These are phyloP conservation scores for Drosophila formosana DNA, from an alignment of 2,888 invertebrate species.

Conservation along the genomic window DNA sequence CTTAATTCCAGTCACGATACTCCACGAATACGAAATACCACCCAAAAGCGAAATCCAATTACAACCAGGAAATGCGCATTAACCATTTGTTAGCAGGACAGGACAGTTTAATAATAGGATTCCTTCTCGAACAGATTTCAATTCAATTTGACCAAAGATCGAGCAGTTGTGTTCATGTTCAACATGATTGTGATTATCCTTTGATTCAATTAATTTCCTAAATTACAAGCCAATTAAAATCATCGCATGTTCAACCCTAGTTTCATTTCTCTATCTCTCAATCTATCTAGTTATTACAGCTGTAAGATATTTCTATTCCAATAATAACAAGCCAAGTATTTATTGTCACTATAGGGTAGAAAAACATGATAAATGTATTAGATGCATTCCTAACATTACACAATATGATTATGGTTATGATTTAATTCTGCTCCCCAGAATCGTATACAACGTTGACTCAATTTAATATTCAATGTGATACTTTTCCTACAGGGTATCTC, in stretches of 20 bases:
- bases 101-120: constrained; percentile 6
- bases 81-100: constrained; percentile 7
- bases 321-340: background rate
- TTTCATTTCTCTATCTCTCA: background rate
- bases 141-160: constrained; percentile 6
- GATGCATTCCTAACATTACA: background rate
- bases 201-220: background rate
- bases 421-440: background rate
- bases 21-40: constrained; percentile 17
- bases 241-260: constrained; percentile 8
- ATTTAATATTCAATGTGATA: background rate
- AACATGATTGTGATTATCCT: constrained; percentile 2
- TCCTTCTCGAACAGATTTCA: background rate
- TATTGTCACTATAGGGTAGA: background rate
- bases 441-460: background rate
- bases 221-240: constrained; percentile 8
- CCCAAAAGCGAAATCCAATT: constrained; percentile 35
- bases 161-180: background rate
- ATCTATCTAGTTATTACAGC: background rate
- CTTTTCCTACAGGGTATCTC: background rate
- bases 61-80: constrained; percentile 11
- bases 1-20: constrained; percentile 43
- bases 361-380: background rate
- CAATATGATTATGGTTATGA: background rate
- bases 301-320: background rate